Percentiles rank a stretch among this genome's conserved stretches.
Evolutionary conservation across 2,888 invertebrate species (phyloP).

Genomic region (Caenorhabditis macrosperma): DNA sequence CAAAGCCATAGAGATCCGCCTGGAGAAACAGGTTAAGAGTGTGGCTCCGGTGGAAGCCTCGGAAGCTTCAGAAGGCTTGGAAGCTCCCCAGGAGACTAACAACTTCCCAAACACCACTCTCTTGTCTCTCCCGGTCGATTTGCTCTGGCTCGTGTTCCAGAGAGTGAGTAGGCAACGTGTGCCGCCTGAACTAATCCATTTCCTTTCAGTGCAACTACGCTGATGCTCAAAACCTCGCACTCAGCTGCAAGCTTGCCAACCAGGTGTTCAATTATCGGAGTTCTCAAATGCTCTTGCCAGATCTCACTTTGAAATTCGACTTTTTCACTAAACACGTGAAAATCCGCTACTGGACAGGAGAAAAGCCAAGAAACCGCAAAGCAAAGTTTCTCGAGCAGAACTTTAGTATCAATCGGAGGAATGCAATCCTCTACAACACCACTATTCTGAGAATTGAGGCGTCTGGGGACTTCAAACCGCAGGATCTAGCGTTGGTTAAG

Average conservation of each 20-base stretch:
- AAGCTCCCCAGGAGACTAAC: too few species aligned
- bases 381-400: neutral
- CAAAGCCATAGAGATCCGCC: neutral
- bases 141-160: too few species aligned
- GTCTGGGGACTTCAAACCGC: conserved; percentile 5
- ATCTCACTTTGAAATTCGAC: conserved; percentile 12
- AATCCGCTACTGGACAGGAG: conserved; percentile 9
- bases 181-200: too few species aligned
- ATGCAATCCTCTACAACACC: conserved; percentile 22
- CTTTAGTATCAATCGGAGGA: neutral
- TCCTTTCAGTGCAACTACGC: conserved; percentile 28
- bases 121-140: too few species aligned
- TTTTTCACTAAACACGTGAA: conserved; percentile 19
- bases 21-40: too few species aligned
- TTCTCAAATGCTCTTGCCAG: conserved; percentile 19
- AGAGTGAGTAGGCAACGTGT: neutral
- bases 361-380: neutral
- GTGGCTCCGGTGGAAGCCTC: too few species aligned
- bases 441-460: conserved; percentile 14
- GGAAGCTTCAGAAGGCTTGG: too few species aligned
- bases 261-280: conserved; percentile 6
- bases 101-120: too few species aligned
- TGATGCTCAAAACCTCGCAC: conserved; percentile 31
- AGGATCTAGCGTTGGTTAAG: neutral
- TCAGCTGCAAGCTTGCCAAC: conserved; percentile 18